These are phyloP conservation scores for Hoplodrina ambigua DNA, from an alignment of 2,888 invertebrate species.

Conservation along the genomic window DNA sequence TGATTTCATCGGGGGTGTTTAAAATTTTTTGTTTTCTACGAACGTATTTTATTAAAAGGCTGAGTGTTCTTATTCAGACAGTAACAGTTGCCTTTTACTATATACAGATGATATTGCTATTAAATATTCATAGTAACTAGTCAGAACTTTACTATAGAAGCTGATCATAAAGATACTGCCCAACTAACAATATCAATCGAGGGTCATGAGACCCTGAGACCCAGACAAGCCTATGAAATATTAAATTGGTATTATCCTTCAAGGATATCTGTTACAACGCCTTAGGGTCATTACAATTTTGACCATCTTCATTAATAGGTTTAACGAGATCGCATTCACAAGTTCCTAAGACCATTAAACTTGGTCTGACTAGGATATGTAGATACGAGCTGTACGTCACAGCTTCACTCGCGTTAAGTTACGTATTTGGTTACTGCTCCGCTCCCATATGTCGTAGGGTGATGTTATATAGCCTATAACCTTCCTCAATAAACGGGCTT, in stretches of 20 bases:
- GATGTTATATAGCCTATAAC: too few relatives aligned
- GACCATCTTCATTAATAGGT: slow-evolving; percentile 7
- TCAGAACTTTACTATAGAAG: neutral
- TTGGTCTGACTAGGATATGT: neutral
- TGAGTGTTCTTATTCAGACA: too few relatives aligned
- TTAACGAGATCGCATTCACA: slow-evolving; percentile 6
- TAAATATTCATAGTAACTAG: too few relatives aligned
- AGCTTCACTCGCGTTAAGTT: too few relatives aligned
- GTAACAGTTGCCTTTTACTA: too few relatives aligned
- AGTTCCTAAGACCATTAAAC: neutral
- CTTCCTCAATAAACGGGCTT: too few relatives aligned
- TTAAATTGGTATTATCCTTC: slow-evolving; percentile 1
- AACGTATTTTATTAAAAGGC: too few relatives aligned
- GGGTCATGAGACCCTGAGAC: neutral
- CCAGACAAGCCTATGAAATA: neutral
- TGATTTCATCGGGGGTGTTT: too few relatives aligned
- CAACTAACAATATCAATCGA: slow-evolving; percentile 1
- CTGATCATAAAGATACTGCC: neutral
- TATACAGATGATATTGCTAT: too few relatives aligned
- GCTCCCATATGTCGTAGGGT: too few relatives aligned
- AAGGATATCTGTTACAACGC: neutral
- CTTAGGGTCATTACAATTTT: neutral
- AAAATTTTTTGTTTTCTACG: too few relatives aligned
- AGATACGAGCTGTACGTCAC: neutral
- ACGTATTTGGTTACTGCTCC: too few relatives aligned